Base-by-base conservation (phyloP, 2,797 vertebrate species). In the Rhinichthys osculus region DNA sequence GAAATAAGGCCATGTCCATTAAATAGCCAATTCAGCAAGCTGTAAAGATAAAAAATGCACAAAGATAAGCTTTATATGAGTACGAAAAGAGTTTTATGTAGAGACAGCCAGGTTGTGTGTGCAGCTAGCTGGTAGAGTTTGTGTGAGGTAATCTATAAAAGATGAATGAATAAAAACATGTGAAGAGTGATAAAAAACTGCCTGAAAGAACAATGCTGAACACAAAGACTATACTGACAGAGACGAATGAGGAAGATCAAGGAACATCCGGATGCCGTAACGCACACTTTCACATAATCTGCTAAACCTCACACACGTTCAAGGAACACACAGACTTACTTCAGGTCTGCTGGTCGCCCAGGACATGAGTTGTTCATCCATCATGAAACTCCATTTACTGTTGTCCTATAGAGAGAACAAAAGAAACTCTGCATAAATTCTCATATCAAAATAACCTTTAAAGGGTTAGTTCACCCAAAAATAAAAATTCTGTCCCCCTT, bases 321-420 rank as follows among this genome's bases (percentile, higher is more conserved):
- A 66, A 66, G 14, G n/a, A 80, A 78, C 80, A 47, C 59, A 78
- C 23, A 66, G 14, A 59, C 54, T 90, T 92, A 96, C 96, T 94
- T 96, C 96, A 23, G 96, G 96, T 92, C 90, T 95, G 89, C 90
- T 92, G 72, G 95, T 96, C 78, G 96, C 96, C 96, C 96, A 96
- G 0, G 94, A 93, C 96, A 96, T 96, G 85, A 96, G 92, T 89
- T 96, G 95, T 87, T 96, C 96, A 88, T 96, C 96, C 96, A 96
- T 96, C 90, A 94, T 94, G 90, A 94, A 95, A 89, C 93, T 96
- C 96, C 96, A 96, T 90, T 96, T 96, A 89, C 94, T 96, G 74
- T 96, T 96, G 88, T 96, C 96, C 96, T 96, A 66, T 1, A 91
- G 91, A 52, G 69, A 71, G 67, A 72, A 59, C 23, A 59, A 54